These are phyloP conservation scores for Lucinisca nassula DNA, from an alignment of 2,888 invertebrate species.

Conservation along the genomic window DNA sequence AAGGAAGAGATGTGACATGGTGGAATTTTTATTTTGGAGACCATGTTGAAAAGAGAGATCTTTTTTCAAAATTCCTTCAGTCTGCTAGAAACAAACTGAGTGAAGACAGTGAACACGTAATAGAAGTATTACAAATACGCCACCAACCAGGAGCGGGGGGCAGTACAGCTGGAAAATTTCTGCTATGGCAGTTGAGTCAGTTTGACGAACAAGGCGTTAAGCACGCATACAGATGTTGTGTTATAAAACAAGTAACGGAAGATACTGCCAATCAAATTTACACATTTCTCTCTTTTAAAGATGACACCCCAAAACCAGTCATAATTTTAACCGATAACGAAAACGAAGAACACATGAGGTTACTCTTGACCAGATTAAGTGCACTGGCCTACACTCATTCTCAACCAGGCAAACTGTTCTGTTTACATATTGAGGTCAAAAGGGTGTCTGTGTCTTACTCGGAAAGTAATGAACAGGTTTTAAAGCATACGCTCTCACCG, in stretches of 20 bases:
- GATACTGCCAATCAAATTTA: background rate
- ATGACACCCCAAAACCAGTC: background rate
- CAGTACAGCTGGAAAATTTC: background rate
- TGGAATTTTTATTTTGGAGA: background rate
- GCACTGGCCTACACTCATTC: background rate
- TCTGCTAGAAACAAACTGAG: background rate
- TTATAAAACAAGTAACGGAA: background rate
- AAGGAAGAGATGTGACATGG: background rate
- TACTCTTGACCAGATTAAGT: background rate
- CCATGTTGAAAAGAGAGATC: background rate
- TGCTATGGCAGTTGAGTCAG: background rate
- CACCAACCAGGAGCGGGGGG: background rate
- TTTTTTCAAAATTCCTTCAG: background rate
- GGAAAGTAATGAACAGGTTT: background rate
- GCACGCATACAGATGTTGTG: background rate
- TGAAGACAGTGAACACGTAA: background rate
- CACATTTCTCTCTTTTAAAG: background rate
- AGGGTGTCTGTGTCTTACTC: constrained; percentile 37
- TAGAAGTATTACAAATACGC: background rate
- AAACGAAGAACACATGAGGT: background rate
- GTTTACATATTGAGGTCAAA: constrained; percentile 33
- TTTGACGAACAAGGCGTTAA: background rate
- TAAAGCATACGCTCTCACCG: constrained; percentile 31
- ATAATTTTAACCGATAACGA: background rate
- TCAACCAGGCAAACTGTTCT: constrained; percentile 39